Base-by-base conservation (phyloP, 1,140 invertebrate species). In the Cydia splendana region DNA sequence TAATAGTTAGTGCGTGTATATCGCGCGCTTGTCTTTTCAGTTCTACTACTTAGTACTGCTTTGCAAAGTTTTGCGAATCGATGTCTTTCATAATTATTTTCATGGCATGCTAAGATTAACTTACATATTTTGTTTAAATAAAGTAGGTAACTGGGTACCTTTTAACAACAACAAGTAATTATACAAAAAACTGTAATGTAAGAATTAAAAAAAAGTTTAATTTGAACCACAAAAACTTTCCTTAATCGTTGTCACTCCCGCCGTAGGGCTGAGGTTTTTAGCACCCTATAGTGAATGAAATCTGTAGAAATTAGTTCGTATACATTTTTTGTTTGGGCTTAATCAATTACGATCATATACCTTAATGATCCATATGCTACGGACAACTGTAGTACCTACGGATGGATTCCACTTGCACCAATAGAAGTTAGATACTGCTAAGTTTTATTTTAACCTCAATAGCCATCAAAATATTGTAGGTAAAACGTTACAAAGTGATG, bases 41-140 rank as follows among this genome's bases (percentile, higher is more conserved):
- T 24, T 62, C 0, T 57, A 18, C n/a, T 20, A n/a, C n/a, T n/a
- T n/a, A 12, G 45, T 53, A 53, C 10, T 18, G 13, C 67, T 42
- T 71, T 71, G 67, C 67, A 45, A 45, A 15, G 7, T 34, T 42
- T 20, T 45, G 38, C 38, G 67, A 71, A 71, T 71, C 67, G 67
- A 71, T 71, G 15, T 71, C 1, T 38, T 71, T 9, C 18, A 38
- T 45, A 9, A 18, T 18, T 45, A 42, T 9, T 12, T 42, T 48
- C 2, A 34, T 38, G 28, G 13, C n/a, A 12, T 69, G 34, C 65
- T 38, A 10, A 42, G 9, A 42, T 42, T 10, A 42, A 9, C 38
- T 42, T 42, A 48, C 13, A 48, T 15, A 0, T 45, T 12, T 12
- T 12, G 38, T 42, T 5, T 5, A 2, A 45, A 45, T 45, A 45